These are phyloP conservation scores for Talpa occidentalis DNA, from an alignment of 2,113 vertebrate species.

Conservation along the genomic window DNA sequence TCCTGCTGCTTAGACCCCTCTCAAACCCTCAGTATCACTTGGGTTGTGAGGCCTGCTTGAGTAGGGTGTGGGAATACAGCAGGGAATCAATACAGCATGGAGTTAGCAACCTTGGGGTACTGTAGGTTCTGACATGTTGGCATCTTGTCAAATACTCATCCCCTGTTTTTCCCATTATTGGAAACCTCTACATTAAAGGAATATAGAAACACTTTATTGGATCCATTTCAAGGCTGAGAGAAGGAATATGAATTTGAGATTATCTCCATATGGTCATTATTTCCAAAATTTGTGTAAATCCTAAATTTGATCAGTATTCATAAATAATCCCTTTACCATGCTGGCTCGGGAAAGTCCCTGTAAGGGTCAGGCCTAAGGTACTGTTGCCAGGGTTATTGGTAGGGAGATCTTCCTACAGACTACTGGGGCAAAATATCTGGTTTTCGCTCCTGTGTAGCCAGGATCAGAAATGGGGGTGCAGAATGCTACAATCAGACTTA, in stretches of 20 bases:
- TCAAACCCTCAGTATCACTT: neutral
- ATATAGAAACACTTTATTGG: neutral
- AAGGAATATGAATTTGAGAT: neutral
- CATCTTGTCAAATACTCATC: neutral
- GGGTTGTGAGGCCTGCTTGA: neutral
- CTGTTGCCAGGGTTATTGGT: neutral
- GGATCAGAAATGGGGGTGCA: neutral
- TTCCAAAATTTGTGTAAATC: constrained; percentile 1
- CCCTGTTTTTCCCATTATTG: neutral
- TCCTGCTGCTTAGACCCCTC: neutral
- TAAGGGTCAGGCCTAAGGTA: neutral
- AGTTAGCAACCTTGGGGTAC: neutral
- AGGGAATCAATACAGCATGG: neutral
- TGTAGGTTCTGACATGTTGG: neutral
- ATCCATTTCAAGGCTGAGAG: neutral
- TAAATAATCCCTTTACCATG: neutral
- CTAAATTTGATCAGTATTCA: neutral
- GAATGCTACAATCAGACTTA: accelerated
- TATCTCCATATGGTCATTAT: neutral
- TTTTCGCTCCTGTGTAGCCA: neutral
- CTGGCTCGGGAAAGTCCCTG: neutral
- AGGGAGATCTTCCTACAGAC: neutral
- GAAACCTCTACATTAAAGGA: neutral
- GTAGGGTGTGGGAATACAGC: neutral
- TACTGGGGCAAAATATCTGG: neutral